Evolutionary conservation across 2,113 vertebrate genomes (phyloP), one percentile per base, ranked within the genome.

Genomic region (Gasterosteus aculeatus): DNA sequence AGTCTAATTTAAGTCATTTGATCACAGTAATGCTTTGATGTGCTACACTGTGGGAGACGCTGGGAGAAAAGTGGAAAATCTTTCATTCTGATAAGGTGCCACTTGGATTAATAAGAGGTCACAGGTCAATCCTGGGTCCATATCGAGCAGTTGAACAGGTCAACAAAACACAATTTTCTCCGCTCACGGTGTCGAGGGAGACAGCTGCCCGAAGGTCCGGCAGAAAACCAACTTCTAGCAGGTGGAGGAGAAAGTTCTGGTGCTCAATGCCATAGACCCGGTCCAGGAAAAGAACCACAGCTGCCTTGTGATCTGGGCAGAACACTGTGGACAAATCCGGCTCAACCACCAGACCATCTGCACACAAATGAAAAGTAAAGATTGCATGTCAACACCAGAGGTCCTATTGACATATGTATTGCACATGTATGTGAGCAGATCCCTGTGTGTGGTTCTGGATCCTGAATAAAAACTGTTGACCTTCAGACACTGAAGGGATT

Each of bases 261-360:
- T 95, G 91, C 85, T 97, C 94, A 70, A 99, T 91, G 69, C 97
- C 96, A 84, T 99, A 99, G 85, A 99, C 97, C 64, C 97, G 94
- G 91, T 98, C 96, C 93, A 99, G 94, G 93, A 99, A 99, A 78
- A 99, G 94, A 90, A 99, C 96, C 97, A 99, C 97, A 81, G 97
- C 96, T 87, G 97, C 96, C 90, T 99, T 98, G 94, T 99, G 97
- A 93, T 98, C 97, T 64, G 97, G 97, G 91, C 96, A 98, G 94
- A 99, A 98, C 70, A 96, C 95, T 22, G 93, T 96, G 67, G 96
- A 96, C 91, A 97, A 94, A 90, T 98, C 95, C 73, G 96, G 96
- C 91, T 99, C 97, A 80, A 95, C 92, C 90, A 97, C 90, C 67
- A 90, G 91, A 85, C 96, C 97, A 93, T 96, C 97, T 99, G 92